Evolutionary conservation across 1,140 invertebrate species (phyloP), one percentile per base, ranked within the genome.

Genomic region (Drosophila pectinifera): DNA sequence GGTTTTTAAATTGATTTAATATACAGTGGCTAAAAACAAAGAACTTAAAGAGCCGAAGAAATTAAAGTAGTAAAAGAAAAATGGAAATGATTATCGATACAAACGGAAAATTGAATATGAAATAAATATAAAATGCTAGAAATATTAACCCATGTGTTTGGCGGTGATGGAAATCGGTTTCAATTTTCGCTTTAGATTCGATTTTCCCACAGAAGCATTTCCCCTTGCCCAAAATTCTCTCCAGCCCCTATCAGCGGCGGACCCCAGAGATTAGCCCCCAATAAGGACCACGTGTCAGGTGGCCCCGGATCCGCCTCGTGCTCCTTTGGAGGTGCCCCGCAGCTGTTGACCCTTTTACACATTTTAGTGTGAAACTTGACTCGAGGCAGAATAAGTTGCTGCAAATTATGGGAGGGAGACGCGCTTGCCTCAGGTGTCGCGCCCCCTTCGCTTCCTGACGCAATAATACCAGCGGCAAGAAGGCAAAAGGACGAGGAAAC

Each of bases 51-150:
- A 22, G 61, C 42, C 41, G 48, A 42, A 64, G 56, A 78, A 70
- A 76, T 72, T 83, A 88, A 83, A 80, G 80, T 84, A 88, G 76
- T 57, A 45, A 62, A 72, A 51, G 75, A 43, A 64, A 59, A 56
- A 70, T 67, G 58, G 58, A 20, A 80, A 81, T 76, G 65, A 61
- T 82, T 88, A 86, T 86, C 78, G 74, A 86, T 88, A 88, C 70
- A 65, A 79, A 83, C 81, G 65, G 85, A 86, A 86, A 86, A 86
- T 82, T 88, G 74, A 88, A 88, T 79, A 86, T 74, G 72, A 80
- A 85, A 85, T 78, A 86, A 85, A 82, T 43, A 86, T 69, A 78
- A 88, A 86, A 74, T 62, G 69, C 70, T 86, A 86, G 83, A 86
- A 88, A 86, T 88, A 86, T 82, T 69, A 78, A 79, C 18, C 57